Base-by-base conservation (phyloP, 2,113 vertebrate genomes). In the Casuarius casuarius region DNA sequence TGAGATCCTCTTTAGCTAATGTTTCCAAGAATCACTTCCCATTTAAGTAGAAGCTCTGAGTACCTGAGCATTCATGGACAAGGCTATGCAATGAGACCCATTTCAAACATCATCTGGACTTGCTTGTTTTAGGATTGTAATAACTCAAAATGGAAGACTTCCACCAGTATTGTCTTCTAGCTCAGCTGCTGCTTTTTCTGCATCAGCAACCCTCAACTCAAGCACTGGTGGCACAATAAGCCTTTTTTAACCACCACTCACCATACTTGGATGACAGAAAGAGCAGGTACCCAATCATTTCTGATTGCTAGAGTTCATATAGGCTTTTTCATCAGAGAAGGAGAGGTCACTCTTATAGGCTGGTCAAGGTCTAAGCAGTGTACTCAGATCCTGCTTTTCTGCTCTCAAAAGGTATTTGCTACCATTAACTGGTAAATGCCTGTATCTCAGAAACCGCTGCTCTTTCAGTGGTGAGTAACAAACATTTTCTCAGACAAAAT, bases 71-170 rank as follows among this genome's bases (percentile, higher is more conserved):
- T 66, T 82, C n/a, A 73, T 26, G 29, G 11, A 22, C 35, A 73
- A 79, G 3, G 40, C 21, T 22, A 31, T 4, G 28, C 0, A 0
- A 40, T 48, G 14, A 87, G 44, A 10, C 8, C 2, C 2, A 20
- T 54, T 89, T 90, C 35, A 70, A 54, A 58, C 13, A 62, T 49
- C 12, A 85, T 17, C 62, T 85, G 5, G 11, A 35, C 8, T 61
- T 71, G 18, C n/a, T 49, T 87, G 40, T 72, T 42, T 26, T 4
- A 40, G 20, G 26, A 10, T 35, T 4, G 15, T 5, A 40, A 20
- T 12, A 7, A 12, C 15, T 33, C 65, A 35, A 58, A 74, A 70
- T 40, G 10, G 33, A 73, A 1, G 0, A 56, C 40, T 82, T 79
- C 35, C 59, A 31, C 20, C 7, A 70, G 4, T 10, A 16, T 28